These are phyloP conservation scores for Pelodytes ibericus DNA, from an alignment of 2,797 vertebrate species.

Conservation along the genomic window DNA sequence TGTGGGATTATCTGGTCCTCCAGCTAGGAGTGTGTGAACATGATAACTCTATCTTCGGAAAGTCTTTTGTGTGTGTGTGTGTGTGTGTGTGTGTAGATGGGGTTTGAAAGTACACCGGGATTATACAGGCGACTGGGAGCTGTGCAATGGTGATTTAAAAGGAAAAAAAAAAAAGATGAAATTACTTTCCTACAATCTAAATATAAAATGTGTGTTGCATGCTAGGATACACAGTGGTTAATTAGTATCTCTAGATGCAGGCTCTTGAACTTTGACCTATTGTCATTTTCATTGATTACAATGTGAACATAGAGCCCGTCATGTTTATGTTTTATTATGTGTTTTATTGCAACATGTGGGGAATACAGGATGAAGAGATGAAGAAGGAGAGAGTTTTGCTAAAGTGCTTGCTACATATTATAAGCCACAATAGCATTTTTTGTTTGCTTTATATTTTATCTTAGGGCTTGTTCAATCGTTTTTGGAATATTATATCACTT, in stretches of 20 bases:
- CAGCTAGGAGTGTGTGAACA: background rate
- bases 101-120: background rate
- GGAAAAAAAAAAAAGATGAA: background rate
- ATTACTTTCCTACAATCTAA: background rate
- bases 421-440: no score
- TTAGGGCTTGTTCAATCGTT: no score
- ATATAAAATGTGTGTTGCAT: background rate
- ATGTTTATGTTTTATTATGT: no score
- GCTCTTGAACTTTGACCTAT: no score
- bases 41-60: conserved; percentile 1
- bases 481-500: no score
- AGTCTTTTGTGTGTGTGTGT: background rate
- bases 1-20: background rate
- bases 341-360: no score
- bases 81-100: background rate
- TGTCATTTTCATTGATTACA: no score
- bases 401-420: no score
- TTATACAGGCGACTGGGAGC: background rate
- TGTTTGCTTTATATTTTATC: no score
- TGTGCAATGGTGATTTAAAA: background rate
- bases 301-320: no score
- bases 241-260: background rate
- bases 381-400: no score
- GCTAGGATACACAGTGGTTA: background rate
- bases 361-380: no score